phyloP scores from a whole-genome alignment of 2,888 invertebrate genomes.

The Lycocerus yunnanus region DNA sequence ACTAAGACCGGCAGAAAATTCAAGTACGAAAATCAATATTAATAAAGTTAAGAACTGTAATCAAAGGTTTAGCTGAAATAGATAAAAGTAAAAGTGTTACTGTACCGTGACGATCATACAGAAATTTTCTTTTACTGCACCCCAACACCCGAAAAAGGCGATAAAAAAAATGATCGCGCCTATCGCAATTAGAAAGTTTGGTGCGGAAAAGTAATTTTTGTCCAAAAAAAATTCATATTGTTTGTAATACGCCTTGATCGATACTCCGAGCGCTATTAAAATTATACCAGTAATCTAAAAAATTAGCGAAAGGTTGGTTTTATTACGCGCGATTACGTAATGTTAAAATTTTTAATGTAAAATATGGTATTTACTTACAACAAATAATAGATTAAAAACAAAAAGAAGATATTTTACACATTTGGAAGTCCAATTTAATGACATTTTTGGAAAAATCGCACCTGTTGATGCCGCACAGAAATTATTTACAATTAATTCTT shows the following conservation, averaged over 20 bases:
- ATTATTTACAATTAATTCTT: not conserved
- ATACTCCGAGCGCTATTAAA: conserved; percentile 80
- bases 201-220: conserved; percentile 81
- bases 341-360: not conserved
- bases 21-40: conserved; percentile 80
- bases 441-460: conserved; percentile 37
- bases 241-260: conserved; percentile 72
- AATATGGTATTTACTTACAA: conserved; percentile 59
- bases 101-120: conserved; percentile 88
- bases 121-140: conserved; percentile 92
- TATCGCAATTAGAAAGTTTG: conserved; percentile 84
- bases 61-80: conserved; percentile 4
- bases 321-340: conserved; percentile 14
- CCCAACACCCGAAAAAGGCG: conserved; percentile 95
- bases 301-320: conserved; percentile 39
- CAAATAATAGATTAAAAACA: conserved; percentile 83
- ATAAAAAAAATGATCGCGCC: conserved; percentile 90
- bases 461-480: not conserved
- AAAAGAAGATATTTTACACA: conserved; percentile 87
- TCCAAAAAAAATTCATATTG: conserved; percentile 81
- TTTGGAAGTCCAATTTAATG: conserved; percentile 45
- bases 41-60: conserved; percentile 76
- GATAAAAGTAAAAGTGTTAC: not conserved
- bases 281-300: conserved; percentile 86
- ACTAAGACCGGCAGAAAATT: conserved; percentile 82